Evolutionary conservation across 2,888 invertebrate species (phyloP).

Genomic region (Bembecia ichneumoniformis): DNA sequence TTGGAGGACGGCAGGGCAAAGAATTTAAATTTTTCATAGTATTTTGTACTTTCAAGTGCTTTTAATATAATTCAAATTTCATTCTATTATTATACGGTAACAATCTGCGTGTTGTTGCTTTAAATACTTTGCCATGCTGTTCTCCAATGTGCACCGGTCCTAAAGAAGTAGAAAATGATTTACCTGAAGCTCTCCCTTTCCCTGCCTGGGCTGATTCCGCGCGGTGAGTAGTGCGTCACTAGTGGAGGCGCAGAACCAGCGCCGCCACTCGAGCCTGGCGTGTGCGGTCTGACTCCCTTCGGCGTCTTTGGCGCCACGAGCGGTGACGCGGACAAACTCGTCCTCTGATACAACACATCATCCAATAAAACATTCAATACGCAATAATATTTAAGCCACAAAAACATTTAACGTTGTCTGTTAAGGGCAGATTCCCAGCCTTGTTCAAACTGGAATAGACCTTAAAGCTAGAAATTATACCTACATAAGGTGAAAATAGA

Average conservation of each 20-base stretch:
- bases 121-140: too few species aligned
- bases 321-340: conserved; percentile 60
- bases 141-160: too few species aligned
- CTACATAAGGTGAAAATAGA: too few species aligned
- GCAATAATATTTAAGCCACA: background rate
- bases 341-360: conserved; percentile 34
- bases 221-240: conserved; percentile 77
- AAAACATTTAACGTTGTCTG: too few species aligned
- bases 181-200: conserved; percentile 92
- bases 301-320: conserved; percentile 67
- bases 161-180: too few species aligned
- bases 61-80: too few species aligned
- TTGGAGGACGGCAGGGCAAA: too few species aligned
- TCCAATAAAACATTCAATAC: conserved; percentile 14
- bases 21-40: too few species aligned
- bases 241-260: conserved; percentile 50
- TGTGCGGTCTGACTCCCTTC: conserved; percentile 59
- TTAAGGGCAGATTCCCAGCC: too few species aligned
- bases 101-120: too few species aligned
- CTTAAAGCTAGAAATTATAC: background rate
- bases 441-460: background rate
- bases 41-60: too few species aligned
- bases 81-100: too few species aligned
- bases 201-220: conserved; percentile 82
- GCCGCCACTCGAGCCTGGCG: conserved; percentile 57